These are phyloP conservation scores for Apamea monoglypha DNA, from an alignment of 2,888 invertebrate genomes.

Conservation along the genomic window DNA sequence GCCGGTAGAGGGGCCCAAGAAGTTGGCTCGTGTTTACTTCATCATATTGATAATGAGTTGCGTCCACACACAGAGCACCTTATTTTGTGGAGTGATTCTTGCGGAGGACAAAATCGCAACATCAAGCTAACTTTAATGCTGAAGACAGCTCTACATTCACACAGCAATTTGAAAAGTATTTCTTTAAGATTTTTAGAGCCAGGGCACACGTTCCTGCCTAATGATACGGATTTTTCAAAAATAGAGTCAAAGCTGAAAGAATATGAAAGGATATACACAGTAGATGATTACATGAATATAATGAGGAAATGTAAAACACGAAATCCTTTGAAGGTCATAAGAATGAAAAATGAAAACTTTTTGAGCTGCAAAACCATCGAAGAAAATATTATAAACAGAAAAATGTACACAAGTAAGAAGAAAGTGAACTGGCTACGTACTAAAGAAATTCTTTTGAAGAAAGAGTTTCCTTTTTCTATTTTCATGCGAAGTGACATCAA, in stretches of 20 bases:
- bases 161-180: conserved; percentile 20
- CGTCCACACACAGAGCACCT: conserved; percentile 5
- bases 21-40: conserved; percentile 25
- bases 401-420: neutral
- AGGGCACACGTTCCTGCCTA: conserved; percentile 43
- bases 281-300: conserved; percentile 36
- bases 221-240: conserved; percentile 34
- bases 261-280: conserved; percentile 37
- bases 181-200: conserved; percentile 34
- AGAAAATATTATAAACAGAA: conserved; percentile 28
- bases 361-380: conserved; percentile 25
- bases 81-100: neutral
- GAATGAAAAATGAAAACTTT: conserved; percentile 32
- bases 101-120: conserved; percentile 46
- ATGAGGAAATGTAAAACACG: conserved; percentile 31
- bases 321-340: conserved; percentile 34
- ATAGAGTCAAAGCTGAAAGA: conserved; percentile 41
- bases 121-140: conserved; percentile 54
- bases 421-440: conserved; percentile 1
- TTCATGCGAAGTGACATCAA: conserved; percentile 3
- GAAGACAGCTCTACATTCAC: conserved; percentile 32
- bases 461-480: neutral
- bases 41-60: conserved; percentile 50
- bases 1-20: conserved; percentile 34
- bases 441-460: conserved; percentile 1